phyloP scores from a whole-genome alignment of 1,140 invertebrate genomes.

The Aphidius gifuensis region DNA sequence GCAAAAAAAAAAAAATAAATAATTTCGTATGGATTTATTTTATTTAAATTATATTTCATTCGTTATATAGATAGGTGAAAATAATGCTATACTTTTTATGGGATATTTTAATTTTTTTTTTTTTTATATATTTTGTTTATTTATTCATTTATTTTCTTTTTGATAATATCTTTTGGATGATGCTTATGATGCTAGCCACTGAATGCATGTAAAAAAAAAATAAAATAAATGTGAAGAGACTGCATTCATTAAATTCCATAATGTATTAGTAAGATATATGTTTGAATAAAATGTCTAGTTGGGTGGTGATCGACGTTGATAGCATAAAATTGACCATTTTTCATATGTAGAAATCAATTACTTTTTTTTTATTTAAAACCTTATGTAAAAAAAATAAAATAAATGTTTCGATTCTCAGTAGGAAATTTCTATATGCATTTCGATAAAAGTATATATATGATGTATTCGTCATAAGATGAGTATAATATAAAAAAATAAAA shows the following conservation, averaged over 20 bases:
- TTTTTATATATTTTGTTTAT: neutral
- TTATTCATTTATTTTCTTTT: neutral
- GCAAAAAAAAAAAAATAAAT: neutral
- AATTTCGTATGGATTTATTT: neutral
- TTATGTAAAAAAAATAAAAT: neutral
- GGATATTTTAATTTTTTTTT: neutral
- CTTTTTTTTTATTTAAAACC: neutral
- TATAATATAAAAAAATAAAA: too few relatives aligned
- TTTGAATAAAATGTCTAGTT: neutral
- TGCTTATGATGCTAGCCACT: neutral
- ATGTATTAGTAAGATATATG: constrained; percentile 16
- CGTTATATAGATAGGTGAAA: neutral
- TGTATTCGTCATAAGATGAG: too few relatives aligned
- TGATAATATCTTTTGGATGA: too few relatives aligned
- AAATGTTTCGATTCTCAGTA: too few relatives aligned
- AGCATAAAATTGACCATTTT: neutral
- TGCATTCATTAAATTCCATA: constrained; percentile 12
- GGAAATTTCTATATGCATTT: too few relatives aligned
- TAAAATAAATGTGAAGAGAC: neutral
- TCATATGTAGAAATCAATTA: neutral
- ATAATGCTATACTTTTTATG: neutral
- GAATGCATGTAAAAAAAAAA: too few relatives aligned
- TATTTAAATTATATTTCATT: neutral
- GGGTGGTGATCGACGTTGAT: too few relatives aligned
- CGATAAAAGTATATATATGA: too few relatives aligned